Evolutionary conservation across 2,113 vertebrate genomes (phyloP), one percentile per base, ranked within the genome.

Genomic region (Microtus richardsoni): DNA sequence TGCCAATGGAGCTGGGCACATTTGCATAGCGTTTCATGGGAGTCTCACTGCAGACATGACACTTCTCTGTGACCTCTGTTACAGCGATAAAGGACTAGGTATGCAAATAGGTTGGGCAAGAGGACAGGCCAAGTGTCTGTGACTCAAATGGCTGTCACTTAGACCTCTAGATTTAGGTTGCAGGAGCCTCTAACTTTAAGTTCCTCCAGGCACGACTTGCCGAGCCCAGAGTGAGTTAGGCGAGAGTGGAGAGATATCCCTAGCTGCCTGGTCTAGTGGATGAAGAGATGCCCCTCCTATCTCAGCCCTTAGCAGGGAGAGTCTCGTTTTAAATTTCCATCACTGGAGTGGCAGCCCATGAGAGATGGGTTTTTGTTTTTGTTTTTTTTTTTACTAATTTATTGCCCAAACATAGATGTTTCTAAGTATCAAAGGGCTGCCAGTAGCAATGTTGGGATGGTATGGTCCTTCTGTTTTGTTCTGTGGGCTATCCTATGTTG

Each of bases 1-100:
- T 80, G 4, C 58, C 1, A 0, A 2, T 28, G 36, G 26, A 7
- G 17, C 33, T 8, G 16, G 14, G 41, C 26, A 19, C 7, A 0
- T 13, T 28, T 5, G 21, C 11, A 58, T 5, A 33, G 30, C 11
- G 1, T 33, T 64, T 73, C 7, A 4, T n/a, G n/a, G 85, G 49
- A 58, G 33, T 33, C 39, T 49, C 13, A 0, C 33, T 4, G 0
- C 16, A 60, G 47, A 5, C 1, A 0, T 28, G 44, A 10, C 12
- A 26, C 60, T 75, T 64, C 44, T 13, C 3, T 74, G 16, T 30
- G 5, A 8, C 44, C 39, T 75, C 28, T 86, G 41, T 13, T 5
- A 47, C 28, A 28, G 49, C 6, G 44, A 10, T 12, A 52, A 62
- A 41, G n/a, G 64, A 58, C 58, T 58, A 58, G 58, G 14, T 21